These are phyloP conservation scores for Hirtodrosophila duncani DNA, from an alignment of 2,888 invertebrate genomes.

Conservation along the genomic window DNA sequence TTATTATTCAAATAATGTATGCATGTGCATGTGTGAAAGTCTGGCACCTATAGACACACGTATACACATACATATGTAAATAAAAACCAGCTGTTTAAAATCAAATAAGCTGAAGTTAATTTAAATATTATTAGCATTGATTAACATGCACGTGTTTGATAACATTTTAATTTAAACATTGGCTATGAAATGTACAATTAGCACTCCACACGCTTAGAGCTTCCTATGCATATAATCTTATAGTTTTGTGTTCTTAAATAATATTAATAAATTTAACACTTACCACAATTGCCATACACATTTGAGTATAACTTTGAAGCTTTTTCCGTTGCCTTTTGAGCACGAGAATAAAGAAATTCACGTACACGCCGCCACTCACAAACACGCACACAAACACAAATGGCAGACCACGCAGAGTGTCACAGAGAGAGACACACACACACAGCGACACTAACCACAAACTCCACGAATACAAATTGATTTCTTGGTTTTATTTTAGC, in stretches of 20 bases:
- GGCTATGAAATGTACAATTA: no score
- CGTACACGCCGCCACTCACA: slow-evolving; percentile 36
- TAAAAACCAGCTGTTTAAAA: no score
- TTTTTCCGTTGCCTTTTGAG: slow-evolving; percentile 59
- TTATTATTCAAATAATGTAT: slow-evolving; percentile 1
- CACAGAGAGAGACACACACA: slow-evolving; percentile 26
- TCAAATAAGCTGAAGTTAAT: no score
- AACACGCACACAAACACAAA: slow-evolving; percentile 19
- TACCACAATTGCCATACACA: slow-evolving; percentile 93
- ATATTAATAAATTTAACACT: slow-evolving; percentile 76
- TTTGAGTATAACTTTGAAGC: slow-evolving; percentile 79
- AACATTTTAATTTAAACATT: no score
- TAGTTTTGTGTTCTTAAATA: background rate
- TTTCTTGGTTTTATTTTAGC: slow-evolving; percentile 14
- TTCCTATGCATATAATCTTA: no score
- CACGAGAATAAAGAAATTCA: slow-evolving; percentile 49
- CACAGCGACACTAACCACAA: no score
- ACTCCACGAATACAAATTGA: slow-evolving; percentile 36
- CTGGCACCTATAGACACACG: background rate
- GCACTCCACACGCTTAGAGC: no score
- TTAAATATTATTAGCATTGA: no score
- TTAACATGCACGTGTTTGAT: no score
- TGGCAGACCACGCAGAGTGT: no score
- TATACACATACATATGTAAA: slow-evolving; percentile 2
- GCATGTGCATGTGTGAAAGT: background rate